Percentiles rank a stretch among this genome's conserved stretches.
phyloP scores from a whole-genome alignment of 2,797 vertebrate species.

The Cheirogaleus major region DNA sequence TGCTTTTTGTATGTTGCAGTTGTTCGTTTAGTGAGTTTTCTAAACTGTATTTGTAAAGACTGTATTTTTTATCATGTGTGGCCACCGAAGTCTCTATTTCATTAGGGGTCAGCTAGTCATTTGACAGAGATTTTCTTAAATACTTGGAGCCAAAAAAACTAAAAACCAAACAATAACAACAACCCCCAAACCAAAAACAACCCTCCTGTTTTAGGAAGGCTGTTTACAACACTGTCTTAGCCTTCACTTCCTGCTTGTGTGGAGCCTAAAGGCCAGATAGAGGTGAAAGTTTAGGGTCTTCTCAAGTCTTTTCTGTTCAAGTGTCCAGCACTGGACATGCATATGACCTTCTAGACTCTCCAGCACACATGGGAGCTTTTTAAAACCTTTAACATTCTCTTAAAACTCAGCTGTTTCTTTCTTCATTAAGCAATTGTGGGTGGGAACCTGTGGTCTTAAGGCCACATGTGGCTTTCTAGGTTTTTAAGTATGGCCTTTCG shows the following conservation, averaged over 20 bases:
- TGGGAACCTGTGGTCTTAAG: no score
- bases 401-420: not conserved
- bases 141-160: not conserved
- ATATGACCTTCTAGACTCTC: not conserved
- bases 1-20: not conserved
- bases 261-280: not conserved
- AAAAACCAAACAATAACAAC: no score
- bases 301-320: not conserved
- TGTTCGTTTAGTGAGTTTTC: no score
- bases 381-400: not conserved
- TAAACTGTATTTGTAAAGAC: not conserved
- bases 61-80: not conserved
- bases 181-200: not conserved
- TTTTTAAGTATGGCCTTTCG: no score
- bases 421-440: not conserved
- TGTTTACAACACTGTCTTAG: not conserved
- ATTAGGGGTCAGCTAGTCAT: no score
- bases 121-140: not conserved
- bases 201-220: not conserved
- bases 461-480: no score
- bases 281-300: not conserved
- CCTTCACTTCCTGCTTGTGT: not conserved
- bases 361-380: not conserved
- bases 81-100: no score
- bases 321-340: not conserved